Percentiles rank a stretch among this genome's conserved stretches.
Conservation (phyloP, 2,113 vertebrate species). For the Isurus oxyrinchus region DNA sequence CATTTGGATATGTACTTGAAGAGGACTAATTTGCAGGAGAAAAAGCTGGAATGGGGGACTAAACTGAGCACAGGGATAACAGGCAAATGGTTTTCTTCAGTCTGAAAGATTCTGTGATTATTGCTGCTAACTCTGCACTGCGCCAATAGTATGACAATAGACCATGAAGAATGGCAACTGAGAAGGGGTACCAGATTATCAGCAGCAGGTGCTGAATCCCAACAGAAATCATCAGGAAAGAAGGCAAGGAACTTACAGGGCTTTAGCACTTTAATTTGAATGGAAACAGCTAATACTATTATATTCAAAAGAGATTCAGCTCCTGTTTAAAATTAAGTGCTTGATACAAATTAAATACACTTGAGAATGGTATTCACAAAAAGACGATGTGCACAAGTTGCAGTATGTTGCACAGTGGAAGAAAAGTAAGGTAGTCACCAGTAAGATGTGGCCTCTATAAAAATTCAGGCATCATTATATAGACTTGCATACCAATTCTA, state of each 20-base stretch:
- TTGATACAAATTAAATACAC: not conserved
- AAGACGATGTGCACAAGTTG: not conserved
- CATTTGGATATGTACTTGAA: no score
- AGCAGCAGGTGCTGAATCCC: not conserved
- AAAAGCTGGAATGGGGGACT: no score
- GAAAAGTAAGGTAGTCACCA: not conserved
- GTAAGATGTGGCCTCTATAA: not conserved
- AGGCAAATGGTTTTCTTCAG: no score
- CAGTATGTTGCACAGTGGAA: not conserved
- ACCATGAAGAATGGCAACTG: not conserved
- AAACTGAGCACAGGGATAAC: no score
- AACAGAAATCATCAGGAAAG: not conserved
- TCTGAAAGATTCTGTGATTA: no score
- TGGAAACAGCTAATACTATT: not conserved
- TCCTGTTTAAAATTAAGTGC: not conserved
- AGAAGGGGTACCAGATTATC: not conserved
- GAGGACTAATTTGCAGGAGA: no score
- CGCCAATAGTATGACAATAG: no score
- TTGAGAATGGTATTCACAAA: not conserved
- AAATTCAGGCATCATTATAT: not conserved
- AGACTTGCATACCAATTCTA: not conserved
- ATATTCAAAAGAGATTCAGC: not conserved
- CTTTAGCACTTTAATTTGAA: not conserved
- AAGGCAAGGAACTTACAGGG: not conserved
- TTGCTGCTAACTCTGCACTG: no score